Conservation (phyloP, 2,888 invertebrate species). For the Mesorhabditis sp. region DNA sequence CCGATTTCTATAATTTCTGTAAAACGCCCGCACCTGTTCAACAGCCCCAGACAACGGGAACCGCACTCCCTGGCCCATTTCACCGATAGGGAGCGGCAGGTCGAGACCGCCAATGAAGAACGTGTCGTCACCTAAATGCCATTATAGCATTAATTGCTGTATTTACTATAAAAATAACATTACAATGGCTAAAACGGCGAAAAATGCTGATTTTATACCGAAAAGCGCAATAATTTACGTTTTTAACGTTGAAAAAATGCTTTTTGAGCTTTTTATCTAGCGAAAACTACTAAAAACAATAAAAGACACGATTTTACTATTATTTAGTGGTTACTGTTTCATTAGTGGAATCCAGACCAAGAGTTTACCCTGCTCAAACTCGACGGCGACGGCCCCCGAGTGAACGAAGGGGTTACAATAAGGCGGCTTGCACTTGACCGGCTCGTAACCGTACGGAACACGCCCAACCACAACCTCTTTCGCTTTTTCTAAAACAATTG, state of each 20-base stretch:
- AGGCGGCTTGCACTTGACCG: slow-evolving; percentile 53
- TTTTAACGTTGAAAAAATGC: too few relatives aligned
- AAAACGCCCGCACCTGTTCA: slow-evolving; percentile 25
- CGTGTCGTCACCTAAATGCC: slow-evolving; percentile 40
- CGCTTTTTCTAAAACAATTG: slow-evolving; percentile 33
- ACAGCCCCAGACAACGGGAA: slow-evolving; percentile 50
- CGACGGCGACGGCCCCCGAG: slow-evolving; percentile 45
- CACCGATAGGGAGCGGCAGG: slow-evolving; percentile 48
- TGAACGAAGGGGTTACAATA: slow-evolving; percentile 55
- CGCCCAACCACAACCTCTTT: slow-evolving; percentile 46
- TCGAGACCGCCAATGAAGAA: slow-evolving; percentile 53
- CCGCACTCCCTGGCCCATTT: slow-evolving; percentile 47
- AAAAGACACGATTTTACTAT: too few relatives aligned
- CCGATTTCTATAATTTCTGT: not conserved
- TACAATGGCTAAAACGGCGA: too few relatives aligned
- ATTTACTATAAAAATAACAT: not conserved
- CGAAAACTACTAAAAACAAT: too few relatives aligned
- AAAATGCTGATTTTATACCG: too few relatives aligned
- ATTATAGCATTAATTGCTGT: not conserved
- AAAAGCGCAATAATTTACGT: too few relatives aligned
- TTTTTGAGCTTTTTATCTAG: too few relatives aligned
- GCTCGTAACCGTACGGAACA: slow-evolving; percentile 52
- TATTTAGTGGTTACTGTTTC: too few relatives aligned
- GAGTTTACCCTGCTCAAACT: slow-evolving; percentile 39
- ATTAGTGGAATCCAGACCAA: too few relatives aligned